Evolutionary conservation across 2,797 vertebrate genomes (phyloP), one percentile per base, ranked within the genome.

Genomic region (Onychomys leucogaster): DNA sequence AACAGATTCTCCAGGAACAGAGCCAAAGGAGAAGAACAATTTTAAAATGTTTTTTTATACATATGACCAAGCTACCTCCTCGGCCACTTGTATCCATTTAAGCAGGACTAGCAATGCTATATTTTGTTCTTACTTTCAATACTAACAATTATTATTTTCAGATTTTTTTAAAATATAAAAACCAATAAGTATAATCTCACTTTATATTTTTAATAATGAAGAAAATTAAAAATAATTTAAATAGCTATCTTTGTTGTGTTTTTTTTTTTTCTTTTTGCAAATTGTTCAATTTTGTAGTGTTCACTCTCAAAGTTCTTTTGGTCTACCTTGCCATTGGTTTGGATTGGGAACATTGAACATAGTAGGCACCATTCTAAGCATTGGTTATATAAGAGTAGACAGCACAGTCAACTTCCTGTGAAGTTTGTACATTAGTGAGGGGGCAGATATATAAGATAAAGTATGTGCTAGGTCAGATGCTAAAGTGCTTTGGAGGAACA

Each of bases 361-460:
- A 21, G 3, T 27, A 61, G 29, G 23, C 14, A 89, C 6, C 32
- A 0, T 91, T 78, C 4, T 43, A 65, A 88, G 11, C 61, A 19
- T 41, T 75, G 25, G 14, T 5, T 34, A 55, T 69, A 55, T 3
- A 37, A 32, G 12, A 89, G 1, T 55, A 81, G 87, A 84, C 4
- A 59, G 37, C 34, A 27, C 71, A 73, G 37, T 21, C 4, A n/a
- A 55, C 14, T 34, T 43, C 29, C 41, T 65, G 49, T 41, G 67
- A 41, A 85, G 16, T 21, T 89, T 89, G 52, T 86, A 80, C 65
- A 59, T 85, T 85, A 89, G 41, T 46, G 25, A 9, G 8, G 25
- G 12, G 14, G 25, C 46, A 89, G 41, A 63, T 29, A 91, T 67
- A 85, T 37, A 89, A 87, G 93, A 89, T 41, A 78, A 92, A 93